Evolutionary conservation across 2,113 vertebrate species (phyloP).

Genomic region (Aptenodytes patagonicus): DNA sequence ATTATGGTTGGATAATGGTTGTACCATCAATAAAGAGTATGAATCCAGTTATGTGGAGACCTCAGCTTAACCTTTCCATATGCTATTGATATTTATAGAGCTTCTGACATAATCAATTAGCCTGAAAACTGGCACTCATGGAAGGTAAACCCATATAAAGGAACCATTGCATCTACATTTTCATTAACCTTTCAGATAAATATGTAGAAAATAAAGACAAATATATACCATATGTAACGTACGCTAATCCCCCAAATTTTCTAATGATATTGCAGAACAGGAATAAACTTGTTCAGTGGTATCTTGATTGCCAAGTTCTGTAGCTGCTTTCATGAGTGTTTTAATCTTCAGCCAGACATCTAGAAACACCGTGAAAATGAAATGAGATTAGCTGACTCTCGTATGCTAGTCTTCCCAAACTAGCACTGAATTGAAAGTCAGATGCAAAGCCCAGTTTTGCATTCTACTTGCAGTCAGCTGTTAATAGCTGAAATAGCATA

Average conservation of each 20-base stretch:
- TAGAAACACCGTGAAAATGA: not conserved
- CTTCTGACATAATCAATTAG: slow-evolving; percentile 72
- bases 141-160: slow-evolving; percentile 54
- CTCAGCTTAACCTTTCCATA: slow-evolving; percentile 64
- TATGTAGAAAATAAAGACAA: slow-evolving; percentile 34
- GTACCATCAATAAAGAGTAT: slow-evolving; percentile 66
- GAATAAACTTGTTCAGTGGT: not conserved
- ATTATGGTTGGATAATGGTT: slow-evolving; percentile 67
- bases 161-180: slow-evolving; percentile 47
- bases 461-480: not conserved
- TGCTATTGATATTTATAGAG: slow-evolving; percentile 75
- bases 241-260: not conserved
- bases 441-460: not conserved
- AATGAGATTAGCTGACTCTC: not conserved
- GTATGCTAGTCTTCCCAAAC: not conserved
- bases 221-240: slow-evolving; percentile 6
- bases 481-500: not conserved
- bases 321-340: not conserved
- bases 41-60: slow-evolving; percentile 57
- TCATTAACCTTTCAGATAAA: slow-evolving; percentile 57
- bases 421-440: not conserved
- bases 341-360: not conserved
- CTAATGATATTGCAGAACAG: slow-evolving; percentile 17
- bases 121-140: slow-evolving; percentile 49
- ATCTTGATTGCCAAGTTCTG: not conserved